Percentiles rank a stretch among this genome's conserved stretches.
phyloP scores from a whole-genome alignment of 2,888 invertebrate species.

The Prostheceraeus crozeri region DNA sequence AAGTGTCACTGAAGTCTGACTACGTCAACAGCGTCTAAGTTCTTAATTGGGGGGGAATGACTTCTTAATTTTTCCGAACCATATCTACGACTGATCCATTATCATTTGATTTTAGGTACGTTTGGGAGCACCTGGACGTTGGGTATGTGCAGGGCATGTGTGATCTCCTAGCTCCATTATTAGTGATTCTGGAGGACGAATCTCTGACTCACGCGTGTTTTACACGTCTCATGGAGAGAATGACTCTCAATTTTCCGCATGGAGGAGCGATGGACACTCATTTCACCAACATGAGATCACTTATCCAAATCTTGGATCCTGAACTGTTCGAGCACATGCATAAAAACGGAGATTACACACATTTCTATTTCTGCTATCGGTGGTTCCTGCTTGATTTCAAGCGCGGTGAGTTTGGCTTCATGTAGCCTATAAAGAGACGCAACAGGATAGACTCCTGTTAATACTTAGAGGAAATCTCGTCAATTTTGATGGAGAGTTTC shows the following conservation, averaged over 20 bases:
- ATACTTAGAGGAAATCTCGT: no score
- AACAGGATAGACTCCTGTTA: no score
- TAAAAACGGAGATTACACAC: constrained; percentile 86
- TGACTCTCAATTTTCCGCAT: constrained; percentile 64
- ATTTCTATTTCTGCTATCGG: constrained; percentile 93
- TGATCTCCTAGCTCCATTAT: constrained; percentile 65
- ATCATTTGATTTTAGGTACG: constrained; percentile 61
- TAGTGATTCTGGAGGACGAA: constrained; percentile 74
- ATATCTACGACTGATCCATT: constrained; percentile 83
- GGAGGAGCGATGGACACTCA: constrained; percentile 88
- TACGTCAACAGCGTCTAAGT: constrained; percentile 81
- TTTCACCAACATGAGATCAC: constrained; percentile 80
- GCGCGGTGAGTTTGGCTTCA: constrained; percentile 62
- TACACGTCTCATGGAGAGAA: constrained; percentile 77
- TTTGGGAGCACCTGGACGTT: constrained; percentile 81
- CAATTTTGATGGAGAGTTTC: no score
- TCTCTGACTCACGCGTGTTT: constrained; percentile 82
- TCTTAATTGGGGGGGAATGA: no score
- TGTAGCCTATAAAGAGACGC: no score
- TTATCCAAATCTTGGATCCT: constrained; percentile 75
- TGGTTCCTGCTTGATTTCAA: constrained; percentile 96
- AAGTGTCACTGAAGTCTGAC: no score
- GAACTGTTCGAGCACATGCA: constrained; percentile 90
- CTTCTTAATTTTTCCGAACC: constrained; percentile 82
- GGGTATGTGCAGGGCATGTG: constrained; percentile 68